Percentiles rank a stretch among this genome's conserved stretches.
Evolutionary conservation across 1,140 invertebrate genomes (phyloP).

Genomic region (Sweltsa coloradensis): DNA sequence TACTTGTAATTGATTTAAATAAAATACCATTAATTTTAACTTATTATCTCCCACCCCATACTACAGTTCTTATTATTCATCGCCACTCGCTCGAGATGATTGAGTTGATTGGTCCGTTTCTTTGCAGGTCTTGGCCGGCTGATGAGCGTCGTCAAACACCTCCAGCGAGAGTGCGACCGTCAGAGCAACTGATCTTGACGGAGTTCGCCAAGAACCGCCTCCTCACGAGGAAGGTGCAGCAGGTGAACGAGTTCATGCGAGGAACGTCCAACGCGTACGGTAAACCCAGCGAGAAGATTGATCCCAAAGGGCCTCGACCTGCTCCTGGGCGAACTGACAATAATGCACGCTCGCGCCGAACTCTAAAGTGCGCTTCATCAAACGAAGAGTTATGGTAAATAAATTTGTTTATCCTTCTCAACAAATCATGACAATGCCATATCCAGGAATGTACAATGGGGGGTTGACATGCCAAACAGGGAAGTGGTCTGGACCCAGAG

Average conservation of each 20-base stretch:
- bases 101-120: constrained; percentile 10
- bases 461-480: too few relatives aligned
- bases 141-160: constrained; percentile 49
- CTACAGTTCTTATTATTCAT: constrained; percentile 3
- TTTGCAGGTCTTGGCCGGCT: constrained; percentile 53
- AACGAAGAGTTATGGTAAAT: constrained; percentile 60
- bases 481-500: too few relatives aligned
- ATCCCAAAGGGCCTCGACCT: constrained; percentile 57
- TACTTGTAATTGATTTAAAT: too few relatives aligned
- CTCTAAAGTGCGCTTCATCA: constrained; percentile 84
- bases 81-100: background rate
- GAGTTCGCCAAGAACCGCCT: constrained; percentile 67
- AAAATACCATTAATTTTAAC: too few relatives aligned
- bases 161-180: constrained; percentile 80
- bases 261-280: constrained; percentile 27
- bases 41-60: too few relatives aligned
- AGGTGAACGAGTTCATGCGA: constrained; percentile 40
- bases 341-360: constrained; percentile 82
- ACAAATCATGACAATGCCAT: too few relatives aligned
- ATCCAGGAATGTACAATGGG: too few relatives aligned
- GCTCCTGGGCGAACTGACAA: constrained; percentile 78
- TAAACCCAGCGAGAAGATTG: constrained; percentile 33
- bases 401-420: too few relatives aligned
- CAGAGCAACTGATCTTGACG: constrained; percentile 55
- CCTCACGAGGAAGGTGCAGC: constrained; percentile 51